These are phyloP conservation scores for Hydraecia micacea DNA, from an alignment of 2,888 invertebrate species.

Conservation along the genomic window DNA sequence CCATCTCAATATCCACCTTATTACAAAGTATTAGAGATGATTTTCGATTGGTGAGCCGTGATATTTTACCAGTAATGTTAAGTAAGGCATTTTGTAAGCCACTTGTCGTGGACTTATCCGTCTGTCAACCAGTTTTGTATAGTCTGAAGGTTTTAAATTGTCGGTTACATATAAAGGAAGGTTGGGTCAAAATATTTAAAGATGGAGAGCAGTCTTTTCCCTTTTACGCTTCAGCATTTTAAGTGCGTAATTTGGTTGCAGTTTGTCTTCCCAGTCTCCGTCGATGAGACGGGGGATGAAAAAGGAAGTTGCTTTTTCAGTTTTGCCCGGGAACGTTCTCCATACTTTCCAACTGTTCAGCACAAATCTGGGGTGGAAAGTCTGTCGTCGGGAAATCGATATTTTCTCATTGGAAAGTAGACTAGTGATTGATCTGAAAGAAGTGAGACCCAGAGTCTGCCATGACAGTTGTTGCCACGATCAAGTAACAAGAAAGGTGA, in stretches of 20 bases:
- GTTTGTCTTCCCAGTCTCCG: not conserved
- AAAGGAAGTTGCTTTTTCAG: not conserved
- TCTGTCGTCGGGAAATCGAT: not conserved
- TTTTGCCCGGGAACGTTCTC: not conserved
- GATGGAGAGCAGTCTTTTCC: slow-evolving; percentile 3
- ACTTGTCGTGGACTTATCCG: slow-evolving; percentile 57
- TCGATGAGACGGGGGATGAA: not conserved
- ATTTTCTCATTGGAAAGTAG: too few species aligned
- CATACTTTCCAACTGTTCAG: not conserved
- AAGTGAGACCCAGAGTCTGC: not conserved
- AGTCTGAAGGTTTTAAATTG: slow-evolving; percentile 44
- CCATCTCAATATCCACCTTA: slow-evolving; percentile 39
- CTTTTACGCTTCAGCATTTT: slow-evolving; percentile 12
- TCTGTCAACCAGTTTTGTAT: slow-evolving; percentile 48
- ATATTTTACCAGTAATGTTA: slow-evolving; percentile 46
- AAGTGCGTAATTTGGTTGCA: slow-evolving; percentile 20
- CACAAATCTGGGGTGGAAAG: not conserved
- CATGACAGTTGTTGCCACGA: not conserved
- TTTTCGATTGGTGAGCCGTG: slow-evolving; percentile 10
- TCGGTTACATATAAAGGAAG: slow-evolving; percentile 13
- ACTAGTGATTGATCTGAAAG: not conserved
- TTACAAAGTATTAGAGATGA: not conserved
- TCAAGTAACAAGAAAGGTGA: not conserved
- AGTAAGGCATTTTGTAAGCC: slow-evolving; percentile 64
- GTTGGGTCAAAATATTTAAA: slow-evolving; percentile 9